Percentiles rank a stretch among this genome's conserved stretches.
phyloP scores from a whole-genome alignment of 2,888 invertebrate genomes.

The Lepidochitona cinerea region DNA sequence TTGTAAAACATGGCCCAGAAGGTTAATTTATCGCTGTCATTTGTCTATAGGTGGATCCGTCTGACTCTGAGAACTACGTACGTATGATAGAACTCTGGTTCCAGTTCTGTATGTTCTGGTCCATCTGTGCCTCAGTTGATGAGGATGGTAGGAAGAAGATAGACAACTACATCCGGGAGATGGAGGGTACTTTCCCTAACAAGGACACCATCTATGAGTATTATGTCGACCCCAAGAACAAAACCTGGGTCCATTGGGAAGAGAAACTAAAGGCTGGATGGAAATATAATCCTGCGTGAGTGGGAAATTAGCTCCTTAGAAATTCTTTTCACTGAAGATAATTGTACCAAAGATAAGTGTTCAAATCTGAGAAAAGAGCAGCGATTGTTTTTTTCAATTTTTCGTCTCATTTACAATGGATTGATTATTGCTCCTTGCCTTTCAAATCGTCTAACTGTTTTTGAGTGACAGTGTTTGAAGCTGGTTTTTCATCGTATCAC shows the following conservation, averaged over 20 bases:
- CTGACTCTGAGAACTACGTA: conserved; percentile 64
- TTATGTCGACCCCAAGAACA: conserved; percentile 83
- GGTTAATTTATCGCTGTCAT: background rate
- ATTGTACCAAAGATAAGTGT: too few species aligned
- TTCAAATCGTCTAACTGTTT: too few species aligned
- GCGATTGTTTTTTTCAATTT: too few species aligned
- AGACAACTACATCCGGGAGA: conserved; percentile 70
- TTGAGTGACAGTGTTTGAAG: too few species aligned
- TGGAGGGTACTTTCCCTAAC: conserved; percentile 79
- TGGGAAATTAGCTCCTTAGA: too few species aligned
- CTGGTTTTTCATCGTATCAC: too few species aligned
- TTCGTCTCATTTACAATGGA: too few species aligned
- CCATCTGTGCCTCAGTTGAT: conserved; percentile 70
- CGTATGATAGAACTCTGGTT: conserved; percentile 70
- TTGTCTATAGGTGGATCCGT: conserved; percentile 55
- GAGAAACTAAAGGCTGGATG: conserved; percentile 82
- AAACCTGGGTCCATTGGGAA: conserved; percentile 84
- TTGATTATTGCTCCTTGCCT: too few species aligned
- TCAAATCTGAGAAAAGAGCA: too few species aligned
- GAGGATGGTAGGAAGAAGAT: conserved; percentile 72
- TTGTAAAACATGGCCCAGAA: too few species aligned
- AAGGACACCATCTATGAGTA: conserved; percentile 93
- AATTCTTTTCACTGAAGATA: too few species aligned
- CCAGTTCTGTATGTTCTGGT: conserved; percentile 72
- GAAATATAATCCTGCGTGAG: conserved; percentile 79